Evolutionary conservation across 92 coral and sea anemone genomes (phyloP).

Genomic region (Epizoanthus illoricatus): DNA sequence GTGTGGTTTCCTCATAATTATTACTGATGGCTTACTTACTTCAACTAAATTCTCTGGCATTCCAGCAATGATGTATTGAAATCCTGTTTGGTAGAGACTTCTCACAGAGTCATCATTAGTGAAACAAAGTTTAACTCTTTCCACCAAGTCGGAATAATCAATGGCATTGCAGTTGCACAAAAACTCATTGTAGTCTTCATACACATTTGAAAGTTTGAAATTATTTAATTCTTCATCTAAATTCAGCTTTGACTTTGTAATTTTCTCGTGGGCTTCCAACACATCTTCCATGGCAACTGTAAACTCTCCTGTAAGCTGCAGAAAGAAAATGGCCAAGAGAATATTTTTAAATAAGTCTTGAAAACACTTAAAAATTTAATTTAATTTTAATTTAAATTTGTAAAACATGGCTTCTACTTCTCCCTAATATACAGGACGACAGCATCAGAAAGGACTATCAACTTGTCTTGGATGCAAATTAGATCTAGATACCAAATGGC

Average conservation of each 20-base stretch:
- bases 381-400: too few species aligned
- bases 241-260: slow-evolving; percentile 55
- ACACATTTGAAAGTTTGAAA: slow-evolving; percentile 1
- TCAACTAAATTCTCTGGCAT: slow-evolving; percentile 62
- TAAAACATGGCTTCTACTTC: too few species aligned
- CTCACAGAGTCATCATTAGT: slow-evolving; percentile 45
- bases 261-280: slow-evolving; percentile 50
- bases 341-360: too few species aligned
- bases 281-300: slow-evolving; percentile 63
- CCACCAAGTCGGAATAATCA: slow-evolving; percentile 71
- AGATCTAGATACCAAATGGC: too few species aligned
- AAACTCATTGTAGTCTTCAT: slow-evolving; percentile 55
- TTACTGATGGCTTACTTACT: slow-evolving; percentile 41
- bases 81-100: slow-evolving; percentile 49
- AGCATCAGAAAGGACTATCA: too few species aligned
- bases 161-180: slow-evolving; percentile 73
- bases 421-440: too few species aligned
- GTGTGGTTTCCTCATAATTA: too few species aligned
- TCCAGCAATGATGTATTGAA: slow-evolving; percentile 60
- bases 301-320: slow-evolving; percentile 67
- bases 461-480: too few species aligned
- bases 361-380: too few species aligned
- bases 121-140: slow-evolving; percentile 55
- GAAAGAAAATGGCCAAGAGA: too few species aligned
- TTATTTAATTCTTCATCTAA: slow-evolving; percentile 7